These are phyloP conservation scores for Halichoerus grypus DNA, from an alignment of 2,113 vertebrate genomes.

Conservation along the genomic window DNA sequence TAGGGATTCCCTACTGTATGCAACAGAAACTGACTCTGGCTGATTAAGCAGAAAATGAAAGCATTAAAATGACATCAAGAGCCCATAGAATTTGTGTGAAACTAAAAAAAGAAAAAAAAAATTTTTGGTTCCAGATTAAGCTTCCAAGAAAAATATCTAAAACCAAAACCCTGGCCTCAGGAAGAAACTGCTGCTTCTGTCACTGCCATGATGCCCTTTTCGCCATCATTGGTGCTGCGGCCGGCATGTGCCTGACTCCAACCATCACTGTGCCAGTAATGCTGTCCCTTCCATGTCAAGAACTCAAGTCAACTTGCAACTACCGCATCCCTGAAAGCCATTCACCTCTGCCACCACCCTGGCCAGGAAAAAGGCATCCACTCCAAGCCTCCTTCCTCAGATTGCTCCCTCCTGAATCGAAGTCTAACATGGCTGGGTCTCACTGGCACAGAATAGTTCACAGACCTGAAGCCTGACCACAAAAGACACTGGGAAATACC, in stretches of 20 bases:
- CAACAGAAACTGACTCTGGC: neutral
- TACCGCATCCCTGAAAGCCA: neutral
- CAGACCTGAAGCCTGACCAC: neutral
- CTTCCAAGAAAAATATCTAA: neutral
- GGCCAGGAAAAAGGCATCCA: neutral
- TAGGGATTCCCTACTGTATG: neutral
- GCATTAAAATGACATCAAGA: neutral
- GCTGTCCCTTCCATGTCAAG: neutral
- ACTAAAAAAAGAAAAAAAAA: neutral
- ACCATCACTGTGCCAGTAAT: neutral
- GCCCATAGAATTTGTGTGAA: neutral
- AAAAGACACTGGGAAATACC: neutral
- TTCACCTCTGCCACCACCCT: neutral
- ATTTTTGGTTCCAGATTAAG: neutral
- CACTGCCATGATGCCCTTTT: neutral
- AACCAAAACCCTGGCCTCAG: neutral
- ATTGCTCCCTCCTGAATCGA: neutral
- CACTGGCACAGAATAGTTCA: neutral
- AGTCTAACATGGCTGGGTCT: neutral
- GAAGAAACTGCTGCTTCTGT: neutral
- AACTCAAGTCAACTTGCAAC: neutral
- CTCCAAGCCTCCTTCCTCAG: neutral
- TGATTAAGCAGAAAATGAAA: neutral
- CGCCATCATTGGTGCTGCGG: rapidly evolving
- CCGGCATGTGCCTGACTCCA: no score